These are phyloP conservation scores for Nymphalis polychloros DNA, from an alignment of 2,888 invertebrate genomes.

Conservation along the genomic window DNA sequence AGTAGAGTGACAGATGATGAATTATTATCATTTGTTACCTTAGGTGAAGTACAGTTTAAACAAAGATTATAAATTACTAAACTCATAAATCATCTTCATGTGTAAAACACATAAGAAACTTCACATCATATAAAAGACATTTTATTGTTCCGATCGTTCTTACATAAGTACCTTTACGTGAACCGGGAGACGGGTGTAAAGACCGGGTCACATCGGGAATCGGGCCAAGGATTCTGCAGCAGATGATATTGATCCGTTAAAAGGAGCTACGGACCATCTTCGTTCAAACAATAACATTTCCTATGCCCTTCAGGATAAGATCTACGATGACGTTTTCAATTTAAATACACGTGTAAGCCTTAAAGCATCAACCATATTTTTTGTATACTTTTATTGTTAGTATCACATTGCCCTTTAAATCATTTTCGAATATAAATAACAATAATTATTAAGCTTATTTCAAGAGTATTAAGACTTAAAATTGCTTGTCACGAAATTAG, in stretches of 20 bases:
- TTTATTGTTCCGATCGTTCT: slow-evolving; percentile 11
- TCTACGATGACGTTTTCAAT: slow-evolving; percentile 10
- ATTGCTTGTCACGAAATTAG: slow-evolving; percentile 18
- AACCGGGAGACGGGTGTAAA: slow-evolving; percentile 46
- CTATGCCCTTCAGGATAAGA: slow-evolving; percentile 21
- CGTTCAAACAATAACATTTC: slow-evolving; percentile 10
- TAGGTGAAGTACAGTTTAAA: too few relatives aligned
- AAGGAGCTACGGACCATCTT: slow-evolving; percentile 15
- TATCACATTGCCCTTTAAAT: slow-evolving; percentile 20
- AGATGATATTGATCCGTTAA: slow-evolving; percentile 37
- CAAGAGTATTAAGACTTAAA: slow-evolving; percentile 1
- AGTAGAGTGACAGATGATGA: too few relatives aligned
- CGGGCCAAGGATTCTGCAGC: slow-evolving; percentile 61
- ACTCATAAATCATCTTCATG: too few relatives aligned
- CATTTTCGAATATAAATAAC: slow-evolving; percentile 14
- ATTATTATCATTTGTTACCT: too few relatives aligned
- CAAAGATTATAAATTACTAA: too few relatives aligned
- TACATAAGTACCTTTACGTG: slow-evolving; percentile 19
- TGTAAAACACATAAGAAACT: background rate
- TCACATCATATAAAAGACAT: background rate
- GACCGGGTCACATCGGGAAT: slow-evolving; percentile 56
- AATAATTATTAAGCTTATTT: slow-evolving; percentile 10
- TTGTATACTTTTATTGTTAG: slow-evolving; percentile 23
- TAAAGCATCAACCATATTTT: slow-evolving; percentile 18
- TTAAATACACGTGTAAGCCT: slow-evolving; percentile 20